A percentile compares a stretch with the other conserved stretches of the same genome.
Conservation (phyloP, 2,888 invertebrate species). For the Candidula unifasciata region DNA sequence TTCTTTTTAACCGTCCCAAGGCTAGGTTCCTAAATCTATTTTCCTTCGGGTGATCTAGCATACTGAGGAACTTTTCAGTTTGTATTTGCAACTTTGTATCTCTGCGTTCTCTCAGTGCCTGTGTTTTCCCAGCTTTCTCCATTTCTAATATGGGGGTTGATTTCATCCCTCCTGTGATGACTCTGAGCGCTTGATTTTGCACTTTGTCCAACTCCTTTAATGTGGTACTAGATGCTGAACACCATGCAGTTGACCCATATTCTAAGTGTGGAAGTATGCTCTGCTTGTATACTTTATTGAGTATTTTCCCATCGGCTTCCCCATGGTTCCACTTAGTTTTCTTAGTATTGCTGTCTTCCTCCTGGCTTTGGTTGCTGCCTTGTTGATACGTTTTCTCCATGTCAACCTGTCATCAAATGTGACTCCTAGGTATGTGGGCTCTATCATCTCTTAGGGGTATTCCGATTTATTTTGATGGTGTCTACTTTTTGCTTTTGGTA, state of each 20-base stretch:
- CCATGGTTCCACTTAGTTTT: no score
- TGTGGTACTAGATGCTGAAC: no score
- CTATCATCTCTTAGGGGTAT: not conserved
- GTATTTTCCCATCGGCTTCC: no score
- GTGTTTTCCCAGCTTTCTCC: not conserved
- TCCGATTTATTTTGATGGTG: not conserved
- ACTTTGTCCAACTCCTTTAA: not conserved
- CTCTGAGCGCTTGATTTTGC: not conserved
- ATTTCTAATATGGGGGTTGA: conserved; percentile 5
- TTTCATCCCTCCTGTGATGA: not conserved
- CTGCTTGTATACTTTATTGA: no score
- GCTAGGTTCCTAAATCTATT: not conserved
- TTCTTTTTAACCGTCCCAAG: not conserved
- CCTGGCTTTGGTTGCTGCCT: no score
- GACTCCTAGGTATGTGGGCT: not conserved
- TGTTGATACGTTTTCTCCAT: no score
- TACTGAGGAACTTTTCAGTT: not conserved
- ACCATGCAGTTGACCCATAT: no score
- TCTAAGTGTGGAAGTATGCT: no score
- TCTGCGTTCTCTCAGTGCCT: conserved; percentile 7
- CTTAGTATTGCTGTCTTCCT: no score
- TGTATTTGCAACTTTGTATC: not conserved
- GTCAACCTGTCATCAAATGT: no score
- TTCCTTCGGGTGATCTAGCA: not conserved
- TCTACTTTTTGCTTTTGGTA: no score